Evolutionary conservation across 2,888 invertebrate species (phyloP).

Genomic region (Steinernema scapterisci): DNA sequence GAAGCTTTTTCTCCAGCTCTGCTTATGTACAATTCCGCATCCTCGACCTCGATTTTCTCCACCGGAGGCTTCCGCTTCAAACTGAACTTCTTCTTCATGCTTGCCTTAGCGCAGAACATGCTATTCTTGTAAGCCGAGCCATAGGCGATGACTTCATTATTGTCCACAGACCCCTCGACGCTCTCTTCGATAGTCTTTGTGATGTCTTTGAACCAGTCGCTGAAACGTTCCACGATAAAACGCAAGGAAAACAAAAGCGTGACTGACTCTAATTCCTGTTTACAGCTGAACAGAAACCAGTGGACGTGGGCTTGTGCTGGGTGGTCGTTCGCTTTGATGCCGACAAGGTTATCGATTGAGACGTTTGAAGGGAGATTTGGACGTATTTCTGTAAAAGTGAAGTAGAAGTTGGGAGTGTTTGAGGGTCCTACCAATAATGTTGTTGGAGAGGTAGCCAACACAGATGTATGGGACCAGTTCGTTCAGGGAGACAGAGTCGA

Average conservation of each 20-base stretch:
- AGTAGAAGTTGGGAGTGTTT: no score
- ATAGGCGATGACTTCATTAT: background rate
- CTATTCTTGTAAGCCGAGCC: background rate
- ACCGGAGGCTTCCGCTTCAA: background rate
- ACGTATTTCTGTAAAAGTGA: conserved; percentile 61
- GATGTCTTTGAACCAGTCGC: conserved; percentile 28
- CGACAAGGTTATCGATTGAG: conserved; percentile 65
- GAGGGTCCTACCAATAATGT: background rate
- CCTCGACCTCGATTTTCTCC: background rate
- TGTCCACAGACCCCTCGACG: background rate
- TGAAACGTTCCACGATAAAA: background rate
- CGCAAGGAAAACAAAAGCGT: background rate
- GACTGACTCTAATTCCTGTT: conserved; percentile 59
- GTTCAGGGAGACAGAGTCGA: conserved; percentile 57
- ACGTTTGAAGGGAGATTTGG: conserved; percentile 58
- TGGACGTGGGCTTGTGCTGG: conserved; percentile 59
- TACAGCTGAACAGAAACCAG: conserved; percentile 64
- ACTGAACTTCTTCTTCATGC: conserved; percentile 2
- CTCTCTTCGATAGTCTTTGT: conserved; percentile 26
- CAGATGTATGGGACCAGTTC: conserved; percentile 66
- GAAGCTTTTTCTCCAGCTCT: background rate
- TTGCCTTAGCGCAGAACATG: conserved; percentile 8
- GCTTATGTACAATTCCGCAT: background rate
- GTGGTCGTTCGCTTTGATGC: conserved; percentile 63
- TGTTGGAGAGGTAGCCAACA: conserved; percentile 51